Evolutionary conservation across 2,888 invertebrate genomes (phyloP).

Genomic region (Empis stercorea): DNA sequence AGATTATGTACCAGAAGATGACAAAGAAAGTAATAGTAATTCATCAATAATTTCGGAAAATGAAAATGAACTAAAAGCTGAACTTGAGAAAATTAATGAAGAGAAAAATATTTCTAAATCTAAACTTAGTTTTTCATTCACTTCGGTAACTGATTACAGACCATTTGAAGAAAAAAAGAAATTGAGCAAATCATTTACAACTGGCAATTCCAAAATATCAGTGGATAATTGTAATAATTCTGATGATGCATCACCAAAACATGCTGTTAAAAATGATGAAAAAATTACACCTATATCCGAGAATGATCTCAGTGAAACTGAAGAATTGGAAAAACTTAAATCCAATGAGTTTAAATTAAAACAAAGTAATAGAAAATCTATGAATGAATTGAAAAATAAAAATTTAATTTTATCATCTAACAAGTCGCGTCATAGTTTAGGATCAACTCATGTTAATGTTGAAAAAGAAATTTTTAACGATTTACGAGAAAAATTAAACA

Average conservation of each 20-base stretch:
- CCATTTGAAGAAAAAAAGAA: too few species aligned
- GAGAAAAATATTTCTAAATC: neutral
- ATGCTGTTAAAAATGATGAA: too few species aligned
- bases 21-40: neutral
- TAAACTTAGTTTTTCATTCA: neutral
- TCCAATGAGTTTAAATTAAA: constrained; percentile 6
- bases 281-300: neutral
- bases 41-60: neutral
- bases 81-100: neutral
- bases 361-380: constrained; percentile 8
- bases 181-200: neutral
- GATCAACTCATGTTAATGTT: too few species aligned
- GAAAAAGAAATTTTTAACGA: too few species aligned
- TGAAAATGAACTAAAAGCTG: neutral
- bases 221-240: too few species aligned
- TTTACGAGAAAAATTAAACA: neutral
- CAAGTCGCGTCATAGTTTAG: neutral
- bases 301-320: constrained; percentile 11
- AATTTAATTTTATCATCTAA: constrained; percentile 1
- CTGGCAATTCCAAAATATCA: neutral
- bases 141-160: neutral
- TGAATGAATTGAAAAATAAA: constrained; percentile 1
- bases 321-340: constrained; percentile 18
- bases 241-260: neutral
- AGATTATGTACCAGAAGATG: constrained; percentile 2